These are phyloP conservation scores for Sphaeramia orbicularis DNA, from an alignment of 2,797 vertebrate genomes.

Conservation along the genomic window DNA sequence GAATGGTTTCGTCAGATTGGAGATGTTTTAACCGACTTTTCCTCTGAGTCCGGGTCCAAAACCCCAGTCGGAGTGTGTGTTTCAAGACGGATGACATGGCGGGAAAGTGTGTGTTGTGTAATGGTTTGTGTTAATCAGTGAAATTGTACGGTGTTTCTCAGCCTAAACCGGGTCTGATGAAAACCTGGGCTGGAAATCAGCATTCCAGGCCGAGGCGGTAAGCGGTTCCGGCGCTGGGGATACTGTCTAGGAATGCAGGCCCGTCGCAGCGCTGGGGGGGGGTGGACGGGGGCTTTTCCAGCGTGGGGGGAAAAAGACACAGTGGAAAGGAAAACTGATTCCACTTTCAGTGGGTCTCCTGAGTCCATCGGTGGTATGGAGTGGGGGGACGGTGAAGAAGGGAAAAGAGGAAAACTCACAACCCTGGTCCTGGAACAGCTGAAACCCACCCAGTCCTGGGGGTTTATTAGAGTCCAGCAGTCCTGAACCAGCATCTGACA, in stretches of 20 bases:
- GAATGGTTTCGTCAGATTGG: no score
- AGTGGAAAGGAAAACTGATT: constrained; percentile 72
- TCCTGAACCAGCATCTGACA: no score
- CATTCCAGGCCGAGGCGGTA: constrained; percentile 73
- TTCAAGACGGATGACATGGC: constrained; percentile 40
- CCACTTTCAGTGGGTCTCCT: constrained; percentile 68
- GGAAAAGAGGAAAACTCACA: constrained; percentile 28
- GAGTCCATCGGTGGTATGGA: constrained; percentile 55
- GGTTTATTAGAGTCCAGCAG: no score
- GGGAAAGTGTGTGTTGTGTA: constrained; percentile 50
- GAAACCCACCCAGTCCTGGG: no score
- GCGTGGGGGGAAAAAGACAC: constrained; percentile 34
- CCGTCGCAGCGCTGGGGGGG: constrained; percentile 51
- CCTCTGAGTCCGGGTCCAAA: no score
- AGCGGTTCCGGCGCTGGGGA: constrained; percentile 73
- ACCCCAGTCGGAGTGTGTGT: no score
- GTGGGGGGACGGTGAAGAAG: no score
- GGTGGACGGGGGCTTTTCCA: constrained; percentile 75
- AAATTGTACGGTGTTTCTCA: constrained; percentile 52
- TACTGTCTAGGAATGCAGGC: constrained; percentile 80
- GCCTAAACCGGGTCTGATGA: constrained; percentile 65
- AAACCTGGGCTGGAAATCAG: constrained; percentile 66
- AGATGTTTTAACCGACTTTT: no score
- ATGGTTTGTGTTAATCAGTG: constrained; percentile 50
- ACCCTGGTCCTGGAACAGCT: no score